Evolutionary conservation across 1,140 invertebrate species (phyloP), one percentile per base, ranked within the genome.

Genomic region (Ceratina japonica): DNA sequence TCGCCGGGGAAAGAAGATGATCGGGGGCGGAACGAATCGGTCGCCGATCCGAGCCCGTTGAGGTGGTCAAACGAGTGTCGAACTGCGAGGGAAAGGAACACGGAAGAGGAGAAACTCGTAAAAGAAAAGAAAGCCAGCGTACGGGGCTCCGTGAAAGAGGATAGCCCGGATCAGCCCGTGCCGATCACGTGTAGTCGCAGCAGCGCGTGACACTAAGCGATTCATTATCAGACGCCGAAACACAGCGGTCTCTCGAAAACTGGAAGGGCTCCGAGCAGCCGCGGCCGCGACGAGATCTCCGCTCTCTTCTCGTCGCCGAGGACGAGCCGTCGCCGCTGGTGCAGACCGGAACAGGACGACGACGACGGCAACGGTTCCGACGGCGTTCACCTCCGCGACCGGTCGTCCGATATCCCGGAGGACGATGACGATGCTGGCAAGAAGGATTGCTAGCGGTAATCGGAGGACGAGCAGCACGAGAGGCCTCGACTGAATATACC

Each of bases 401-500:
- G 15, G 27, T 18, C 37, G 56, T 13, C 22, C 54, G 70, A 37
- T 79, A 73, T 74, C 70, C 70, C 58, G 70, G 62, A 74, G 52
- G 37, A 79, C 20, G 77, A 79, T 79, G 77, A 73, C 51, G 77
- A 79, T 10, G 77, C 31, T 58, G 77, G 51, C 37, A 74, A 73
- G 61, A 44, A 66, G 20, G 62, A 74, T 74, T 37, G n/a, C 62
- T 62, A 59, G 18, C 59, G 77, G 71, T 73, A 74, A 79, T 22
- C 61, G 62, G 71, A 79, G 77, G 73, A 69, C 66, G 75, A 71
- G 20, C 22, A 81, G 66, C 63, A 82, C 83, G 44, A 80, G 83
- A 13, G 84, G 84, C 5, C 84, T 85, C 79, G 84, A 85, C 70
- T 85, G 70, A 85, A 44, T 44, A 37, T 37, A 44, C 37, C 37